Evolutionary conservation across 2,888 invertebrate species (phyloP).

Genomic region (Dynastes maya): DNA sequence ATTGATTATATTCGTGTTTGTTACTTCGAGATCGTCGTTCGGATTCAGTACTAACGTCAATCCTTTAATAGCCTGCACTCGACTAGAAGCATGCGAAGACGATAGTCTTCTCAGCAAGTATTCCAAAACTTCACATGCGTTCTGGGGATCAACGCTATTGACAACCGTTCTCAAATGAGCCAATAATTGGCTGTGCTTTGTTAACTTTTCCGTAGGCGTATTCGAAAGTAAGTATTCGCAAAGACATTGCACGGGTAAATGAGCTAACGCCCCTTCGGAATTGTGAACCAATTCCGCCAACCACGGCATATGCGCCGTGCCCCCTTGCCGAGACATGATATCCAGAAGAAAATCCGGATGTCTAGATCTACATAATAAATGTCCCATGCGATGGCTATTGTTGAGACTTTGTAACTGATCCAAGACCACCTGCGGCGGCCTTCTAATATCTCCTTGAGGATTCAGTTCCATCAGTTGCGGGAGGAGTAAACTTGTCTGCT

Average conservation of each 20-base stretch:
- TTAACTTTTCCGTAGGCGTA: slow-evolving; percentile 78
- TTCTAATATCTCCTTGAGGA: slow-evolving; percentile 86
- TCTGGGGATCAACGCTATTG: slow-evolving; percentile 72
- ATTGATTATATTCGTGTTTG: slow-evolving; percentile 59
- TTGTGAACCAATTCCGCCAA: slow-evolving; percentile 93
- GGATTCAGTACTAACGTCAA: slow-evolving; percentile 66
- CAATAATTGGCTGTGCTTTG: slow-evolving; percentile 79
- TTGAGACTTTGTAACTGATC: slow-evolving; percentile 87
- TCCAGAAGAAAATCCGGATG: slow-evolving; percentile 94
- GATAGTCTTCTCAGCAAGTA: slow-evolving; percentile 91
- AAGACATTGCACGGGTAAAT: slow-evolving; percentile 96
- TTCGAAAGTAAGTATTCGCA: slow-evolving; percentile 93
- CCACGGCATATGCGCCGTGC: slow-evolving; percentile 96
- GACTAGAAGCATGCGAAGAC: slow-evolving; percentile 84
- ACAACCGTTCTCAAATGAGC: slow-evolving; percentile 75
- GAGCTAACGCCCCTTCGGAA: slow-evolving; percentile 88
- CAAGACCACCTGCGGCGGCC: slow-evolving; percentile 83
- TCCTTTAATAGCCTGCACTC: slow-evolving; percentile 82
- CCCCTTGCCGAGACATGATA: slow-evolving; percentile 86
- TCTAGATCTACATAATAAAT: slow-evolving; percentile 89
- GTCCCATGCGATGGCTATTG: slow-evolving; percentile 86
- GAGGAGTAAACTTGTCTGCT: slow-evolving; percentile 88
- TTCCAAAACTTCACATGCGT: slow-evolving; percentile 86
- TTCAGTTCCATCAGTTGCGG: slow-evolving; percentile 90
- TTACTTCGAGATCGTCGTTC: slow-evolving; percentile 69